Evolutionary conservation across 2,113 vertebrate species (phyloP), one percentile per base, ranked within the genome.

Genomic region (Zosterops borbonicus): DNA sequence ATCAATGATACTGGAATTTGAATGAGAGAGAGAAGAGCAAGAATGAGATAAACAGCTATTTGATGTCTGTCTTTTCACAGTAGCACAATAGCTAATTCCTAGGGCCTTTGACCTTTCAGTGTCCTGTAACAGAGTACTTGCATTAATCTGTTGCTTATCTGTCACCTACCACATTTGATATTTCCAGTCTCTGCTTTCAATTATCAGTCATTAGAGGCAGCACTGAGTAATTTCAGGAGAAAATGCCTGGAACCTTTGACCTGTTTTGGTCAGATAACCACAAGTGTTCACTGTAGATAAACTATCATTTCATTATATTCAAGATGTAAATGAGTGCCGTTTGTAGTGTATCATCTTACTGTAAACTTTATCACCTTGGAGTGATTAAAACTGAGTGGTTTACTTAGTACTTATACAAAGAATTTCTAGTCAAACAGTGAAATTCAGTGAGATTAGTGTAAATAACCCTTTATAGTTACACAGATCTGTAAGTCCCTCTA

Each of bases 231-330:
- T 98, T 97, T 98, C 97, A 98, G 98, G 97, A 97, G 97, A 98
- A 98, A 98, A 98, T 49, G 95, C 97, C 73, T 87, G 95, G 97
- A 98, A 97, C 98, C 98, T 98, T 98, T 99, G 98, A 99, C 98
- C 98, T 98, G 92, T 95, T 97, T 97, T 98, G 98, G 98, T 98
- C 98, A 98, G 98, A 98, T 98, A 99, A 98, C 97, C 91, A 58
- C 98, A 98, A 98, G 97, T 97, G 95, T 96, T 97, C 97, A 89
- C 93, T 97, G 94, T 83, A 97, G 98, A 98, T 99, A 98, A 98
- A 98, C 98, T 98, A 98, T 98, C 98, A 97, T 98, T 94, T 98
- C 97, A 98, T 97, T 95, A 97, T 92, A 96, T 94, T 97, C 80
- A 92, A 97, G 96, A 97, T 95, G 87, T 96, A 97, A 97, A 96